Base-by-base conservation (phyloP, 2,113 vertebrate genomes). In the Chaetorhynchus papuensis region DNA sequence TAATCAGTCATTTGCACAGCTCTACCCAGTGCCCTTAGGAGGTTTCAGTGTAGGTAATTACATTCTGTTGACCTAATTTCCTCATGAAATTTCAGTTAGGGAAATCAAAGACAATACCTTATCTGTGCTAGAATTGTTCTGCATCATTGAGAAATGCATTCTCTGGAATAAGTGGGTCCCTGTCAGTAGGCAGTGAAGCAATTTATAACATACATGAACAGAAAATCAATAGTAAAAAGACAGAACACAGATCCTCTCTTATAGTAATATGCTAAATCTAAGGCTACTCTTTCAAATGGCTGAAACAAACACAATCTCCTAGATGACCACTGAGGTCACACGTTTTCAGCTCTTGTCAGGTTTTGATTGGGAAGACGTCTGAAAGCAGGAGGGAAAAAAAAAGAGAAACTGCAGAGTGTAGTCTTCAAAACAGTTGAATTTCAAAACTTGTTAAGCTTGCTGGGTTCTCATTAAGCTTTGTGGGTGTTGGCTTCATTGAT, bases 41-140 rank as follows among this genome's bases (percentile, higher is more conserved):
- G 89, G 72, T 89, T 95, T 89, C 77, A 87, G 59, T 66, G 74
- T 76, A 96, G 83, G 80, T 93, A 96, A 94, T 96, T 97, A 96
- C 95, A 90, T 89, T 96, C 90, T 87, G 57, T 92, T 96, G 96
- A 92, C 93, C 90, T 89, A 95, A 96, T 94, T 95, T 95, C 68
- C 64, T 86, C 31, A 74, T 3, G 26, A 94, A 95, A 95, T 92
- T 92, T 94, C 4, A 17, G 53, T 79, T 70, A 89, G 45, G 68
- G 83, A 94, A 92, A 94, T 87, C 56, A 93, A 91, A 64, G 79
- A 92, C 82, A 90, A 85, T 87, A 86, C 63, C 60, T 93, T 77
- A 88, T 92, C 76, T 90, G 20, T 71, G 37, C 56, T 90, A 52
- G 20, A 63, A 88, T 53, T 83, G 85, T n/a, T 71, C 27, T 60